Base-by-base conservation (phyloP, 2,113 vertebrate genomes). In the Mohoua ochrocephala region DNA sequence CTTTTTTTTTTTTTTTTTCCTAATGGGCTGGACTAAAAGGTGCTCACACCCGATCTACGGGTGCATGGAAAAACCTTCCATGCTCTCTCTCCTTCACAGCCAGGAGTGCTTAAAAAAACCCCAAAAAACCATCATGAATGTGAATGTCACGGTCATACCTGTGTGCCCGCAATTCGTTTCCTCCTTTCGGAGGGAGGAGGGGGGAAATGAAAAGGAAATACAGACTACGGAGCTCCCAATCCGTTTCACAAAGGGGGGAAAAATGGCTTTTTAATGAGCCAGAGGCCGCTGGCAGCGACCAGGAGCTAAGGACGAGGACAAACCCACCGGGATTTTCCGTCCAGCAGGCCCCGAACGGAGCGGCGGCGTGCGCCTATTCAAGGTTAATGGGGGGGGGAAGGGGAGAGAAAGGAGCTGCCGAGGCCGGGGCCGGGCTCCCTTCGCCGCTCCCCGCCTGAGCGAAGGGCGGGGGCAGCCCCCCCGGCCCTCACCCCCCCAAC, bases 361-460 rank as follows among this genome's bases (percentile, higher is more conserved):
- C 73, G 87, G 71, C 63, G 86, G 89, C 93, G 84, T 94, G 92
- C 81, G 96, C 87, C 91, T 92, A 97, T 81, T 97, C 97, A 97
- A 97, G 98, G 97, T 98, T 97, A 98, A 96, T 89, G 95, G 93
- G 52, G 37, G 77, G 67, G 68, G 60, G 64, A 76, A 44, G 88
- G 68, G 37, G 92, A 89, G 91, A 68, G 90, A 88, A 79, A 91
- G 75, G 80, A 94, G 89, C 95, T 42, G 89, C 91, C 79, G 92
- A 90, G 50, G 68, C 80, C 67, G 77, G 60, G 73, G 81, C 85
- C 31, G 44, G 61, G 64, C 65, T 86, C 70, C 27, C 50, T 65
- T 37, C 83, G 59, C 53, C 49, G 84, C 71, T 61, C 31, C 45
- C 39, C 31, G 33, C 67, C 65, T 7, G 49, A 37, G 37, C 42